A percentile compares a stretch with the other conserved stretches of the same genome.
These are phyloP conservation scores for Temnothorax longispinosus DNA, from an alignment of 1,140 invertebrate genomes.

Conservation along the genomic window DNA sequence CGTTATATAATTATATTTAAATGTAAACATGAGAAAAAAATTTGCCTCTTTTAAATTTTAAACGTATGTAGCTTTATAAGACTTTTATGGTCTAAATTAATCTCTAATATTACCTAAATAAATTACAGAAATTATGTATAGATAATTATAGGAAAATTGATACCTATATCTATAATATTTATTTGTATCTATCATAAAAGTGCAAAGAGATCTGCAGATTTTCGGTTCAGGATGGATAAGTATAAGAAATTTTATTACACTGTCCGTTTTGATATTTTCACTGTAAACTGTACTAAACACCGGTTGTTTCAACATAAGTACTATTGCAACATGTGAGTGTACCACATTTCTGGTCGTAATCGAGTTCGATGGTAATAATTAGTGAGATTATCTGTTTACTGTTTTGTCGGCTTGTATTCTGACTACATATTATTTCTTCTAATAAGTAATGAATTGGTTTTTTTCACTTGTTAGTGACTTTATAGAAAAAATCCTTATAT, in stretches of 20 bases:
- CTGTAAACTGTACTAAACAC: neutral
- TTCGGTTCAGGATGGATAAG: too few relatives aligned
- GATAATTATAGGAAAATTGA: neutral
- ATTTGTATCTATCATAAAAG: neutral
- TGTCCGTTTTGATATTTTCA: neutral
- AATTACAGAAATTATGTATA: neutral
- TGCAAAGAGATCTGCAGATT: neutral
- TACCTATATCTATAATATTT: neutral
- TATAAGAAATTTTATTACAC: neutral
- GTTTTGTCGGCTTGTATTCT: neutral
- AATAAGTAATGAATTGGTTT: neutral
- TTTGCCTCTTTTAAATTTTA: neutral
- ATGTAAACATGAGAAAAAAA: too few relatives aligned
- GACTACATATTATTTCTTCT: neutral
- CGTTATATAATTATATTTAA: neutral
- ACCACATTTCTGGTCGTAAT: neutral
- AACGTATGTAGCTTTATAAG: neutral
- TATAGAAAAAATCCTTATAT: too few relatives aligned
- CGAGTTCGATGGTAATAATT: constrained; percentile 1
- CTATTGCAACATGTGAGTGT: neutral
- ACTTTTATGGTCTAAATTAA: neutral
- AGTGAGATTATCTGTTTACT: neutral
- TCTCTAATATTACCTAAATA: neutral
- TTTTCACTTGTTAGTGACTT: neutral
- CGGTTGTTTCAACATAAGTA: neutral